phyloP scores from a whole-genome alignment of 2,113 vertebrate species.

The Ariopsis seemanni region DNA sequence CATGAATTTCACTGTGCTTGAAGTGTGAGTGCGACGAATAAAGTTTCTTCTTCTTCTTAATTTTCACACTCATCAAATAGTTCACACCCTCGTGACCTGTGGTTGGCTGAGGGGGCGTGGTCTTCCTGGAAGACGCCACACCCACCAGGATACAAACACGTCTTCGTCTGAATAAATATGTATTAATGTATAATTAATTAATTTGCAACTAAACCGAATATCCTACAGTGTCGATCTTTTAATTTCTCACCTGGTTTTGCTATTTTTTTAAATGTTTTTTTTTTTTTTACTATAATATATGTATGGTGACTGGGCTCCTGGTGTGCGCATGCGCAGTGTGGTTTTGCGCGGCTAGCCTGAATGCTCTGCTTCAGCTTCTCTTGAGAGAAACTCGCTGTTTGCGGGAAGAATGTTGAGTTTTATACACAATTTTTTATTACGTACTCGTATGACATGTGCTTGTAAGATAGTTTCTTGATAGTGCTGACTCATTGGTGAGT shows the following conservation, averaged over 20 bases:
- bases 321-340: slow-evolving; percentile 18
- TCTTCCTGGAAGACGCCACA: neutral
- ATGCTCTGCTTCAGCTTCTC: neutral
- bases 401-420: neutral
- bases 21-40: no score
- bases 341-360: neutral
- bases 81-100: neutral
- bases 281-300: no score
- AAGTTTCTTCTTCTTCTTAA: no score
- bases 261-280: neutral
- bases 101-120: neutral
- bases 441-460: neutral
- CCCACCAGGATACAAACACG: neutral
- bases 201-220: neutral
- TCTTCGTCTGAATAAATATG: neutral
- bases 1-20: no score
- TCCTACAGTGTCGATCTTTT: neutral
- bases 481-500: neutral
- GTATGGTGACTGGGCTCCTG: no score
- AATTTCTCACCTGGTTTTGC: neutral
- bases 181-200: neutral
- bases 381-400: neutral
- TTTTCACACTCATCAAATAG: no score
- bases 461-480: neutral
- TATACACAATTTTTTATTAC: neutral